Conservation (phyloP, 1,140 invertebrate genomes). For the Brachystomella parvula region DNA sequence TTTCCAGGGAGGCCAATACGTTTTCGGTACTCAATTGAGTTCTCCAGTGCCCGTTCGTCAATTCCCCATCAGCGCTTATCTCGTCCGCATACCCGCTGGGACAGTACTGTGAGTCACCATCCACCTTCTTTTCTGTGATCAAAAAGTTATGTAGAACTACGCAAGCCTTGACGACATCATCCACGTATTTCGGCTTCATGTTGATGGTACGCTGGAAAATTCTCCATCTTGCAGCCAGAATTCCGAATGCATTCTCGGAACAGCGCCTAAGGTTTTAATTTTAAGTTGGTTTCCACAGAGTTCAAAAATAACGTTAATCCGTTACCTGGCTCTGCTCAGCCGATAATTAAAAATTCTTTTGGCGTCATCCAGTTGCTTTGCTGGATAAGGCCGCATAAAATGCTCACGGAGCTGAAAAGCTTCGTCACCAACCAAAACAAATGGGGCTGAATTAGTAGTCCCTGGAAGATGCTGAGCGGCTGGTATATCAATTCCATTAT, state of each 20-base stretch:
- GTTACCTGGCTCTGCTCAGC: conserved; percentile 40
- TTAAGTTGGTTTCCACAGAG: no score
- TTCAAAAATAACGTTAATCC: no score
- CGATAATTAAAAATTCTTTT: conserved; percentile 23
- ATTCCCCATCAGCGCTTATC: no score
- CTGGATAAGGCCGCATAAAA: conserved; percentile 43
- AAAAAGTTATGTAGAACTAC: conserved; percentile 41
- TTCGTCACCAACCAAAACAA: conserved; percentile 39
- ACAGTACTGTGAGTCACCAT: no score
- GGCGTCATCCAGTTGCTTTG: conserved; percentile 24
- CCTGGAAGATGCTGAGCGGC: conserved; percentile 25
- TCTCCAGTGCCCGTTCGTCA: no score
- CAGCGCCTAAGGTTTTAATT: no score
- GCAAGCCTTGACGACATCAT: conserved; percentile 37
- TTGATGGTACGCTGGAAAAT: conserved; percentile 34
- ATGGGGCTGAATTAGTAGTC: neutral
- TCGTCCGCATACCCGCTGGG: no score
- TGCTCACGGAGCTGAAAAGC: conserved; percentile 38
- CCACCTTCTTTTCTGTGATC: neutral
- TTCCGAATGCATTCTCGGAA: conserved; percentile 53
- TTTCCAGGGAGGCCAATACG: no score
- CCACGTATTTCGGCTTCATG: neutral
- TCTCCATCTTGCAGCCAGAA: conserved; percentile 43
- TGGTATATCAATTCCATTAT: conserved; percentile 26
- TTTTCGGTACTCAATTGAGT: no score